phyloP scores from a whole-genome alignment of 2,888 invertebrate species.

The Heteropelma amictum region DNA sequence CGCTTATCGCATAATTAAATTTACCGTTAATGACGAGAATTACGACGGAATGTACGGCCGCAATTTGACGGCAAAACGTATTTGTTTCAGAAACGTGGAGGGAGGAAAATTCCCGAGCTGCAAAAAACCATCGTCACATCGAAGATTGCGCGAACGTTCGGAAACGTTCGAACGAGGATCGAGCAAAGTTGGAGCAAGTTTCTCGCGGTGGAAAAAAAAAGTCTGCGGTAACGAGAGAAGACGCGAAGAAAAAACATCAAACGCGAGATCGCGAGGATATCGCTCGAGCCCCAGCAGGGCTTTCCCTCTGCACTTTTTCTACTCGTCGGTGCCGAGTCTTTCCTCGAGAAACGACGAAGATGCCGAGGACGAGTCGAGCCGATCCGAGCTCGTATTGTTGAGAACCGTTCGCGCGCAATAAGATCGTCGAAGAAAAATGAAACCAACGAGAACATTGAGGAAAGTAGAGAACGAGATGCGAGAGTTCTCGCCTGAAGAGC shows the following conservation, averaged over 20 bases:
- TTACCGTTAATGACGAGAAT: conserved; percentile 35
- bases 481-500: conserved; percentile 19
- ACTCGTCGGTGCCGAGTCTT: not conserved
- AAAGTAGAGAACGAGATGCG: conserved; percentile 10
- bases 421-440: not conserved
- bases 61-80: not conserved
- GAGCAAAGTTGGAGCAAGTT: too few relatives aligned
- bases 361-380: conserved; percentile 47
- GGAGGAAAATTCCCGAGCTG: too few relatives aligned
- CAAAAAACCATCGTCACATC: too few relatives aligned
- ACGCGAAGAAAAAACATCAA: not conserved
- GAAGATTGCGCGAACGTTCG: too few relatives aligned
- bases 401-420: conserved; percentile 7
- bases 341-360: conserved; percentile 57
- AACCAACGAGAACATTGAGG: not conserved
- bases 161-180: too few relatives aligned
- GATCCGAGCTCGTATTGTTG: conserved; percentile 14
- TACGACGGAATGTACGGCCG: too few relatives aligned
- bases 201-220: not conserved
- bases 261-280: conserved; percentile 13
- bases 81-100: conserved; percentile 15
- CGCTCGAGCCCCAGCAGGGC: not conserved
- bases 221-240: conserved; percentile 5
- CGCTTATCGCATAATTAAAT: conserved; percentile 1
- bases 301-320: conserved; percentile 5